A percentile compares a stretch with the other conserved stretches of the same genome.
Conservation (phyloP, 2,797 vertebrate genomes). For the Oryzias dopingdopingensis region DNA sequence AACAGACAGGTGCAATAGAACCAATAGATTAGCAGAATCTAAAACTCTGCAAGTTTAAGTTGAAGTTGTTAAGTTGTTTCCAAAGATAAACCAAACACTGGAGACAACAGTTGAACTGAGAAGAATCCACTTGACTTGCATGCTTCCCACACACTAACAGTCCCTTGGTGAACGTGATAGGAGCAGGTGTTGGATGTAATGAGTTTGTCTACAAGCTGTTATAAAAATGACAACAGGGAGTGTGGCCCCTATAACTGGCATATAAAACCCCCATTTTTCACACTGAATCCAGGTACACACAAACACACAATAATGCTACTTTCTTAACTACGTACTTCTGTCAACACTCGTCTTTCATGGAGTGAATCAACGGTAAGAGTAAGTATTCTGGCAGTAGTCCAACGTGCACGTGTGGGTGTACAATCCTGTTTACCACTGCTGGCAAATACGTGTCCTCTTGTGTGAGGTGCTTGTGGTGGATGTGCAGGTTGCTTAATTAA, state of each 20-base stretch:
- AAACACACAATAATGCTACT: conserved; percentile 20
- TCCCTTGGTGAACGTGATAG: conserved; percentile 33
- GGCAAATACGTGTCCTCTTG: conserved; percentile 32
- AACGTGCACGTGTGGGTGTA: conserved; percentile 10
- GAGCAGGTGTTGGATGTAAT: conserved; percentile 70
- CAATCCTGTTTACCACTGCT: conserved; percentile 7
- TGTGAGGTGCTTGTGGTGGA: conserved; percentile 17
- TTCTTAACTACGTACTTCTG: conserved; percentile 35
- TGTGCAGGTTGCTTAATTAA: conserved; percentile 47
- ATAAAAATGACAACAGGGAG: conserved; percentile 66
- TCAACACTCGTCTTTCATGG: conserved; percentile 44
- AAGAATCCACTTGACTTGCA: conserved; percentile 35
- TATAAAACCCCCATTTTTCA: conserved; percentile 29
- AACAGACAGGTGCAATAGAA: too few relatives aligned
- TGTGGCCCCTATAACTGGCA: conserved; percentile 50
- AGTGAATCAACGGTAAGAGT: conserved; percentile 37
- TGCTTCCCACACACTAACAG: conserved; percentile 17
- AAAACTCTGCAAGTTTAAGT: not conserved
- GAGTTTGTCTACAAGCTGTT: conserved; percentile 71
- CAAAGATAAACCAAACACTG: conserved; percentile 19
- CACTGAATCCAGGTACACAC: conserved; percentile 23
- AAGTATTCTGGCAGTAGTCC: conserved; percentile 26
- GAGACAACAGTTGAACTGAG: conserved; percentile 41
- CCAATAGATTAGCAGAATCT: too few relatives aligned
- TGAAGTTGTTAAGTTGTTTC: conserved; percentile 19